Percentiles rank a stretch among this genome's conserved stretches.
These are phyloP conservation scores for Colletes gigas DNA, from an alignment of 1,140 invertebrate genomes.

Conservation along the genomic window DNA sequence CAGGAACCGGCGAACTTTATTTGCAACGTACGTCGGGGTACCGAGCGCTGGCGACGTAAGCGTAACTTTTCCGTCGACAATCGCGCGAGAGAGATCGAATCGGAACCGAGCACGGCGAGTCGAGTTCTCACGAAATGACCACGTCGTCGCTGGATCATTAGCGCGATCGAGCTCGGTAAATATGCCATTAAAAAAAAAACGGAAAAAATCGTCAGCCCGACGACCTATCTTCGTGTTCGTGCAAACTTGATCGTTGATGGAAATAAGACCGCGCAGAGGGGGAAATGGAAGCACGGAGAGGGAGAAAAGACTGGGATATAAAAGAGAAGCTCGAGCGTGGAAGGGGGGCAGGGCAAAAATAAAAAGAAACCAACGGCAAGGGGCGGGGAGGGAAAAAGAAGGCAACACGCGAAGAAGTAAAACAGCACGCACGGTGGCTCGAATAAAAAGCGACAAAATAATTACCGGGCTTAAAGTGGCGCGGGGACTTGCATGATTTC, in stretches of 20 bases:
- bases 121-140: not conserved
- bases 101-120: not conserved
- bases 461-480: constrained; percentile 53
- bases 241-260: not conserved
- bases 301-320: not conserved
- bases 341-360: too few relatives aligned
- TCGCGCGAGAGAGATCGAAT: too few relatives aligned
- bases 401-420: not conserved
- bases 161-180: not conserved
- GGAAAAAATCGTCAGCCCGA: not conserved
- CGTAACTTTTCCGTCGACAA: too few relatives aligned
- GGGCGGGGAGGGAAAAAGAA: not conserved
- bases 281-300: not conserved
- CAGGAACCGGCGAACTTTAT: not conserved
- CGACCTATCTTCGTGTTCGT: not conserved
- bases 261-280: not conserved
- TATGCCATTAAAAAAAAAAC: constrained; percentile 5
- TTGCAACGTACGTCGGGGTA: not conserved
- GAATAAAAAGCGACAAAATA: constrained; percentile 47
- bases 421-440: constrained; percentile 35
- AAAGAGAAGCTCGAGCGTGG: not conserved
- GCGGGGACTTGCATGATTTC: constrained; percentile 50
- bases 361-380: not conserved
- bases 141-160: not conserved
- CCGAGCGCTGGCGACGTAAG: too few relatives aligned